These are phyloP conservation scores for Agrypnus murinus DNA, from an alignment of 2,888 invertebrate species.

Conservation along the genomic window DNA sequence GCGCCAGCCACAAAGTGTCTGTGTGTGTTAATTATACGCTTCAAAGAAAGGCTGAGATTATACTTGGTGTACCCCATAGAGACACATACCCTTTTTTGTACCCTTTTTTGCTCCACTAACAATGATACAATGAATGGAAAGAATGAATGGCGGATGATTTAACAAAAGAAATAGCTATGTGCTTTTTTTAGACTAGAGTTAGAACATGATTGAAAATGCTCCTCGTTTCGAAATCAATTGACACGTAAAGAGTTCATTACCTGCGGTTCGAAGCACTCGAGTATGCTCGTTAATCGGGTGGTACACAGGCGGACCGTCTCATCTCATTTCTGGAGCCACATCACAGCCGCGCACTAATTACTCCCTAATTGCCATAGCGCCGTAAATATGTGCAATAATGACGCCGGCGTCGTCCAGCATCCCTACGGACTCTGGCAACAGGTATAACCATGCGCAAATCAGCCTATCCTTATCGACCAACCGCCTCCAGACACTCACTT, in stretches of 20 bases:
- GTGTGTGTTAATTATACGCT: slow-evolving; percentile 7
- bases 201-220: slow-evolving; percentile 12
- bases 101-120: too few relatives aligned
- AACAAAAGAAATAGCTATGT: too few relatives aligned
- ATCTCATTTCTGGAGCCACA: slow-evolving; percentile 40
- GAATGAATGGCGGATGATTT: slow-evolving; percentile 1
- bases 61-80: too few relatives aligned
- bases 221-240: slow-evolving; percentile 22
- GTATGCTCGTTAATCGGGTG: slow-evolving; percentile 27
- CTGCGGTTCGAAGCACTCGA: slow-evolving; percentile 38
- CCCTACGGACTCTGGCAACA: slow-evolving; percentile 62
- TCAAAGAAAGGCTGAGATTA: slow-evolving; percentile 5
- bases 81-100: too few relatives aligned
- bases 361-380: slow-evolving; percentile 53
- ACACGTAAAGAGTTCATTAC: slow-evolving; percentile 32
- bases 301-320: slow-evolving; percentile 30
- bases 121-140: background rate
- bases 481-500: slow-evolving; percentile 43
- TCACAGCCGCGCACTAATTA: slow-evolving; percentile 54
- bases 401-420: slow-evolving; percentile 56
- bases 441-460: slow-evolving; percentile 57
- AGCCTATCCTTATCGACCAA: slow-evolving; percentile 51
- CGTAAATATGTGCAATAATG: slow-evolving; percentile 54
- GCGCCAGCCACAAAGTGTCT: slow-evolving; percentile 3
- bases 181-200: too few relatives aligned